phyloP scores from a whole-genome alignment of 2,113 vertebrate genomes.

The Chunga burmeisteri region DNA sequence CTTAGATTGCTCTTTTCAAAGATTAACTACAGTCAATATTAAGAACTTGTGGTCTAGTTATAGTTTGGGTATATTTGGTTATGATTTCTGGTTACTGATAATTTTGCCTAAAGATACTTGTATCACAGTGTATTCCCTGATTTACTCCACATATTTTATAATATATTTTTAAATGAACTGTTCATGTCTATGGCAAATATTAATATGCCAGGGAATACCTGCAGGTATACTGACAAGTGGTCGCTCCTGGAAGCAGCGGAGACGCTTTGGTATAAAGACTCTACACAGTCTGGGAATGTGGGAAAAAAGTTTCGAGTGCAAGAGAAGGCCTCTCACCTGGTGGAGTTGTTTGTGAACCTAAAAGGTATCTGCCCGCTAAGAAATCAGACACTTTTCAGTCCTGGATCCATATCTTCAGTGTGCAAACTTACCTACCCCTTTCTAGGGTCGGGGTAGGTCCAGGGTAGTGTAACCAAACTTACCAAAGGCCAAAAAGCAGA shows the following conservation, averaged over 20 bases:
- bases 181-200: background rate
- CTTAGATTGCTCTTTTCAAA: background rate
- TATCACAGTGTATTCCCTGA: background rate
- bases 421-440: background rate
- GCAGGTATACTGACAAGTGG: slow-evolving; percentile 64
- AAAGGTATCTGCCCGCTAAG: slow-evolving; percentile 26
- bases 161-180: background rate
- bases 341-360: slow-evolving; percentile 28
- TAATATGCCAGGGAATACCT: background rate
- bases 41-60: background rate
- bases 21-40: background rate
- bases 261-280: slow-evolving; percentile 57
- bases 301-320: slow-evolving; percentile 54
- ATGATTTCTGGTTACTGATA: background rate
- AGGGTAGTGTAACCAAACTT: background rate
- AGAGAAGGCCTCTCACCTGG: slow-evolving; percentile 50
- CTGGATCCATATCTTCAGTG: background rate
- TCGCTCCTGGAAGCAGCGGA: slow-evolving; percentile 59
- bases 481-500: background rate
- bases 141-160: background rate
- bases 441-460: background rate
- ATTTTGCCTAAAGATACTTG: background rate
- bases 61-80: background rate
- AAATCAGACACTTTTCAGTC: background rate
- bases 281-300: slow-evolving; percentile 60